A percentile compares a stretch with the other conserved stretches of the same genome.
phyloP scores from a whole-genome alignment of 2,113 vertebrate species.

The Phyllostomus discolor region DNA sequence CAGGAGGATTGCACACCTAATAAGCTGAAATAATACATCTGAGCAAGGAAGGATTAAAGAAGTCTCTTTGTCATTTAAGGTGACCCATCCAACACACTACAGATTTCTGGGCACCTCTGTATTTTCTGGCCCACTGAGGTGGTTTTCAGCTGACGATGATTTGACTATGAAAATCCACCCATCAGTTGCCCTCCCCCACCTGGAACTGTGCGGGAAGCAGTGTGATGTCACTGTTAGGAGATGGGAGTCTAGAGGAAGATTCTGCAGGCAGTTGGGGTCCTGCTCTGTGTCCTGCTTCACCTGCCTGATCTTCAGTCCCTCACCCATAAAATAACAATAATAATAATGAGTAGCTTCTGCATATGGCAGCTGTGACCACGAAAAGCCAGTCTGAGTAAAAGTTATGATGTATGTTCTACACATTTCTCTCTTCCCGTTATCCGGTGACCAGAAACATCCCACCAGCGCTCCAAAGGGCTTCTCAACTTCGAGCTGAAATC shows the following conservation, averaged over 20 bases:
- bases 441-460: background rate
- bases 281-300: background rate
- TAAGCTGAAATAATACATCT: background rate
- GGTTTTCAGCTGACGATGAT: background rate
- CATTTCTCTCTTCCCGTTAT: background rate
- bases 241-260: background rate
- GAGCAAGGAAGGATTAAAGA: background rate
- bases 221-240: background rate
- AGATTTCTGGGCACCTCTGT: background rate
- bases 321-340: background rate
- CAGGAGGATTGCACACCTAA: background rate
- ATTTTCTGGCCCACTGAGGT: background rate
- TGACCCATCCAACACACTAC: background rate
- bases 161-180: background rate
- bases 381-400: background rate
- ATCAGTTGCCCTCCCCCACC: background rate
- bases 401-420: rapidly evolving
- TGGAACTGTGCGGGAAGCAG: background rate
- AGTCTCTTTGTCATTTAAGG: background rate
- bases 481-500: background rate
- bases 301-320: background rate
- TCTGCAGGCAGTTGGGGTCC: background rate
- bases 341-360: background rate
- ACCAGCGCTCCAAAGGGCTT: background rate
- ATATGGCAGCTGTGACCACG: background rate